Base-by-base conservation (phyloP, 92 coral and sea anemone genomes). In the Pocillopora meandrina region DNA sequence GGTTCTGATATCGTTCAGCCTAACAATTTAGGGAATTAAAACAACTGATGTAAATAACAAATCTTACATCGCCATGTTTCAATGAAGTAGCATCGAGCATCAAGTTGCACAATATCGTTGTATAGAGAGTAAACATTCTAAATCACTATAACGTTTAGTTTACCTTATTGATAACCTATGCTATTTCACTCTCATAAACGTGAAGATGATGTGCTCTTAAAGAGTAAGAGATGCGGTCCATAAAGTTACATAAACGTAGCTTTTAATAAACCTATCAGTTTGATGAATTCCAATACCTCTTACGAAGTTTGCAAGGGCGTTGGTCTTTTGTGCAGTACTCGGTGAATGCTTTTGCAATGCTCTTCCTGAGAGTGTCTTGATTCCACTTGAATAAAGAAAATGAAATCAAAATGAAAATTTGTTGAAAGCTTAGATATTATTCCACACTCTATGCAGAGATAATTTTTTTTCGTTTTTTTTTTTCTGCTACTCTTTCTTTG, bases 281-380 rank as follows among this genome's bases (percentile, higher is more conserved):
- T 36, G 47, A 71, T 65, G 18, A 7, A 59, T 15, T 70, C 35
- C 74, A 21, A 79, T 78, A 20, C 77, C 72, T 61, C n/a, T 56
- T 57, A 11, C 72, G 67, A 86, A 78, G 14, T 11, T 49, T 19
- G 65, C 78, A 74, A n/a, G 78, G 3, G 36, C 26, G 12, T 26
- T 55, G 34, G 42, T 20, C 15, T 10, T 61, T 7, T 42, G 52
- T 70, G 55, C 74, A 74, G 63, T 52, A 52, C 36, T 74, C 63
- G 11, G 63, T 74, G 19, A 74, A 74, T 23, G 78, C 62, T 47
- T 19, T 52, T 55, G 78, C 31, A 57, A 74, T 74, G 78, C 78
- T 74, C 35, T 56, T 33, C 36, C 63, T 60, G 11, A 74, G 49
- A 17, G 63, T 26, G 11, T 52, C 63, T 2, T 55, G 61, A 12